Evolutionary conservation across 1,140 invertebrate genomes (phyloP).

Genomic region (Megathymus violae): DNA sequence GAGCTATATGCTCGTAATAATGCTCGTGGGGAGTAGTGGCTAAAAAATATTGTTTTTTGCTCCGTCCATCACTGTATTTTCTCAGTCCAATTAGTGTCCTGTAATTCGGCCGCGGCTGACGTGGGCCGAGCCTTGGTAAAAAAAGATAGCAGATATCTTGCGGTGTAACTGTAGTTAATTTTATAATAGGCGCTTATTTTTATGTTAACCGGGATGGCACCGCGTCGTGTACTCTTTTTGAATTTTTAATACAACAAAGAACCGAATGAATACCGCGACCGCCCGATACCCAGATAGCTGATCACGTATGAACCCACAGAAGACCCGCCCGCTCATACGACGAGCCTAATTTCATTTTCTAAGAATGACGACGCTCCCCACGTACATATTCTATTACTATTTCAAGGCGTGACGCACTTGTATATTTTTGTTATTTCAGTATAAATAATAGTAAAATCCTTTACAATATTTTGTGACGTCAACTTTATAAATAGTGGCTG

Average conservation of each 20-base stretch:
- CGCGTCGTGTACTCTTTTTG: slow-evolving; percentile 61
- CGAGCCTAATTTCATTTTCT: slow-evolving; percentile 60
- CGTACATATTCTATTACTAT: slow-evolving; percentile 53
- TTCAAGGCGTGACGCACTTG: slow-evolving; percentile 6
- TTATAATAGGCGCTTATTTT: slow-evolving; percentile 81
- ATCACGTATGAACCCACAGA: slow-evolving; percentile 56
- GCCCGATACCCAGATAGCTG: slow-evolving; percentile 49
- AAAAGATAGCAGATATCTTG: slow-evolving; percentile 62
- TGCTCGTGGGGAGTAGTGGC: slow-evolving; percentile 31
- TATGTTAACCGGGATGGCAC: slow-evolving; percentile 61
- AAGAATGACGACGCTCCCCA: slow-evolving; percentile 56
- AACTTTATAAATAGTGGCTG: no score
- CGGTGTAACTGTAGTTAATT: slow-evolving; percentile 73
- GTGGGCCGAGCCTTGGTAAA: slow-evolving; percentile 60
- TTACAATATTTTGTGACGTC: no score
- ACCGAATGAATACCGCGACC: slow-evolving; percentile 52
- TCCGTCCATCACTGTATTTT: slow-evolving; percentile 74
- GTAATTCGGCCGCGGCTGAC: slow-evolving; percentile 76
- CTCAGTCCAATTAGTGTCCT: slow-evolving; percentile 80
- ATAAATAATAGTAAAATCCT: no score
- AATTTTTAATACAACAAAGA: slow-evolving; percentile 74
- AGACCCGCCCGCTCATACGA: slow-evolving; percentile 48
- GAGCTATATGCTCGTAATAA: slow-evolving; percentile 32
- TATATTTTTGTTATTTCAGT: no score
- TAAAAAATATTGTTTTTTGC: slow-evolving; percentile 61